Evolutionary conservation across 2,113 vertebrate genomes (phyloP).

Genomic region (Ptyas mucosa): DNA sequence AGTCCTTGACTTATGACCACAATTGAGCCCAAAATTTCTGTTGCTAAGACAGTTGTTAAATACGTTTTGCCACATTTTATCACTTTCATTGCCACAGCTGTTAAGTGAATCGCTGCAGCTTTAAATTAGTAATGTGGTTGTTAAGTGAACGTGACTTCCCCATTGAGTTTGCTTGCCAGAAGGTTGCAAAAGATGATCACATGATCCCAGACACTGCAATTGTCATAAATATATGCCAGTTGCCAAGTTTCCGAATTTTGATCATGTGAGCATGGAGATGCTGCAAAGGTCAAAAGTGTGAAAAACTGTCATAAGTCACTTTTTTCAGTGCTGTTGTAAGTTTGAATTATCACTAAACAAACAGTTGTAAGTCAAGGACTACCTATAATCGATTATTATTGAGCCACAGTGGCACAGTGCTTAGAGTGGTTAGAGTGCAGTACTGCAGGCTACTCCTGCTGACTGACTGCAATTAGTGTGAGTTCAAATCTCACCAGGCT

Average conservation of each 20-base stretch:
- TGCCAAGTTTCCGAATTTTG: not conserved
- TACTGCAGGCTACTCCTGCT: too few relatives aligned
- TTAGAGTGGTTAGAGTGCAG: too few relatives aligned
- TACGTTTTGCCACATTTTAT: not conserved
- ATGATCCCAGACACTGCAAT: not conserved
- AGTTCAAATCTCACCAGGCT: too few relatives aligned
- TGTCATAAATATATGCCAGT: not conserved
- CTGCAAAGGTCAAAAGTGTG: not conserved
- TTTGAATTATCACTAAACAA: not conserved
- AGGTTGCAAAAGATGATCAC: not conserved
- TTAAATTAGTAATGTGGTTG: not conserved
- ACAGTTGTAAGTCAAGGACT: not conserved
- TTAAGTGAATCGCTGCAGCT: not conserved
- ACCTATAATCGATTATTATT: not conserved
- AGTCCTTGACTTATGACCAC: not conserved
- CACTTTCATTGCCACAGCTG: not conserved
- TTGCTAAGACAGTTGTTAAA: not conserved
- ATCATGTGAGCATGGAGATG: not conserved
- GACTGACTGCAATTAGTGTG: too few relatives aligned
- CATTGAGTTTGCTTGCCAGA: not conserved
- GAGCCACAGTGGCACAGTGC: too few relatives aligned
- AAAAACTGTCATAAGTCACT: not conserved
- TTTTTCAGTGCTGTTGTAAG: not conserved
- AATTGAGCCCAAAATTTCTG: not conserved
- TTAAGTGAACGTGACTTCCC: not conserved